Evolutionary conservation across 1,140 invertebrate species (phyloP), one percentile per base, ranked within the genome.

Genomic region (Calephelis virginiensis): DNA sequence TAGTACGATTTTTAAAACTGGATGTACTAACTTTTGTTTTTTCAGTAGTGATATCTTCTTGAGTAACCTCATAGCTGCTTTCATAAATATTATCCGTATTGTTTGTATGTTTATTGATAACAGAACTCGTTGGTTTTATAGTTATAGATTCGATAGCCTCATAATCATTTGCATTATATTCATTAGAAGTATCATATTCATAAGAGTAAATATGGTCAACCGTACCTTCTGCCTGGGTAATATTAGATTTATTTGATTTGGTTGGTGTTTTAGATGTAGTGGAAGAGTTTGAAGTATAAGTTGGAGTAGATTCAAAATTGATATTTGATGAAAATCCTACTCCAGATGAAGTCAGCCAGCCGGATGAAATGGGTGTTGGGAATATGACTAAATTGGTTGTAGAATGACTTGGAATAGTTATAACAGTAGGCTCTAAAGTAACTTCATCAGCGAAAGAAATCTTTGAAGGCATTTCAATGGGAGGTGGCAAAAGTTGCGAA

Each of bases 261-360:
- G 80, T 70, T 14, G 67, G 60, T 56, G 62, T 63, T 64, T 69
- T 76, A 7, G 78, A 70, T 43, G 79, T 59, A 66, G 71, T 63
- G 38, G 71, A 53, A 28, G 64, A 64, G 66, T 76, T 76, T 48
- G 84, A 81, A 65, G 78, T 81, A 60, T 82, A 76, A 56, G 85
- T 71, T 40, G 81, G 77, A 17, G 83, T 81, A 76, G 86, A 80
- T 46, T 64, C 77, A 76, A 89, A 89, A 66, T 85, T 85, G 62
- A 86, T 85, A 60, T 80, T 83, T 43, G 86, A 88, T 43, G 86
- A 82, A 68, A 90, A 91, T 56, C 84, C 89, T 53, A 90, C 63
- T 38, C 81, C 81, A 37, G 86, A 86, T 50, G 86, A 89, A 38
- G 86, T 89, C 50, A 91, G 65, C 89, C 89, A 91, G 13, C 87